Evolutionary conservation across 1,140 invertebrate genomes (phyloP).

Genomic region (Prorops nasuta): DNA sequence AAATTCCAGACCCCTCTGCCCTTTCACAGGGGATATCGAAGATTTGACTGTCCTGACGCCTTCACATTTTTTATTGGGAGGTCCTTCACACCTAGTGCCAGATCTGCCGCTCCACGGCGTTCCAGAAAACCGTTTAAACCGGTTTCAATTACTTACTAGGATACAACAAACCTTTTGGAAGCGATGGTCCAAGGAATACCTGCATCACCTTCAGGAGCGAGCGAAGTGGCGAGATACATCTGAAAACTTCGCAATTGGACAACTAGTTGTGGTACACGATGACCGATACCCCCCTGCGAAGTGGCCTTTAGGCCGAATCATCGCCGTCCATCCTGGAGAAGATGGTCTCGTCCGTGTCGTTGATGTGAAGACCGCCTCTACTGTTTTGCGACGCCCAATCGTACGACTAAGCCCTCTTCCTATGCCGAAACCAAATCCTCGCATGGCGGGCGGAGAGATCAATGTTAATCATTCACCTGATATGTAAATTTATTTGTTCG

Average conservation of each 20-base stretch:
- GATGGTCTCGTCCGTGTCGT: constrained; percentile 10
- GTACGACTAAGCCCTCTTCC: not conserved
- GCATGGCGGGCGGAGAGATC: not conserved
- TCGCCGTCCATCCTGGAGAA: constrained; percentile 8
- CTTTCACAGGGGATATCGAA: constrained; percentile 19
- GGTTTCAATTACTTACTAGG: constrained; percentile 20
- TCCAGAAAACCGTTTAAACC: constrained; percentile 4
- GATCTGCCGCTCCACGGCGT: constrained; percentile 4
- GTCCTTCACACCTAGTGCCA: constrained; percentile 11
- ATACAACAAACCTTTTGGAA: constrained; percentile 19
- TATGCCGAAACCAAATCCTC: not conserved
- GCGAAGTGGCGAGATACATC: constrained; percentile 14
- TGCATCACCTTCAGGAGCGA: constrained; percentile 12
- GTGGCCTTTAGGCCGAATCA: constrained; percentile 18
- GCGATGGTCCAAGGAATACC: constrained; percentile 19
- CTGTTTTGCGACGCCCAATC: not conserved
- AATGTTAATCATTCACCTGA: not conserved
- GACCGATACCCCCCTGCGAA: constrained; percentile 8
- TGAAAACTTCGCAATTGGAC: constrained; percentile 9
- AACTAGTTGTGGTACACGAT: constrained; percentile 16
- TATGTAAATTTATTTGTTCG: not conserved
- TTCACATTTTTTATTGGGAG: constrained; percentile 27
- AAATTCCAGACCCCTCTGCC: too few relatives aligned
- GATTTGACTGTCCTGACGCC: constrained; percentile 27
- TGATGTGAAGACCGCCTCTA: constrained; percentile 4